Evolutionary conservation across 2,888 invertebrate genomes (phyloP), one percentile per base, ranked within the genome.

Genomic region (Boloria euphrosyne): DNA sequence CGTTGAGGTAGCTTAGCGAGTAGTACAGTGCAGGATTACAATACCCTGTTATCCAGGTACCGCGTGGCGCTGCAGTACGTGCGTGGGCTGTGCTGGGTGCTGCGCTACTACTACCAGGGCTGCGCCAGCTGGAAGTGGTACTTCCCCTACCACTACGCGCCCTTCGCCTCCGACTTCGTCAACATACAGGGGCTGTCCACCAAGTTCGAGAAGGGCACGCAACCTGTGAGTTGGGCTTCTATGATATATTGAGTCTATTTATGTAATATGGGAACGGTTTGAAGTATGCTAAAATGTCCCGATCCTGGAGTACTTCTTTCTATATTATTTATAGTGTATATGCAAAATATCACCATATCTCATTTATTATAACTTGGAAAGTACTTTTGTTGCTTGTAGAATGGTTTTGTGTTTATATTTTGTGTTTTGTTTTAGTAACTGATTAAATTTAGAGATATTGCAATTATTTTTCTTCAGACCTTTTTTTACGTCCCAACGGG

Each of bases 41-140:
- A 31, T 0, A 10, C 6, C 0, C 16, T 16, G 13, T 16, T 5
- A 13, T 0, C 14, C 59, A 94, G 95, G 75, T 95, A 97, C 83
- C 95, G 96, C 76, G 98, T 99, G 50, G 98, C 98, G 3, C 92
- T 96, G 58, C 98, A 99, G 81, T 99, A 99, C 91, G 98, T 98
- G 3, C 94, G 96, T 61, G 99, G 99, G 0, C 93, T 99, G 59
- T 98, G 98, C 89, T 99, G 99, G 99, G 99, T 99, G 65, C 92
- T 99, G 38, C 95, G 97, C 75, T 99, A 99, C 91, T 99, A 99
- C 90, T 99, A 99, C 91, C 99, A 99, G 94, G 99, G 99, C 62
- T 99, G 99, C 91, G 97, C 98, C 46, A 98, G 98, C 17, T 99
- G 99, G 99, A 97, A 99, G 90, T 99, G 99, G 99, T 99, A 98